phyloP scores from a whole-genome alignment of 2,797 vertebrate species.

The Siniperca obscura region DNA sequence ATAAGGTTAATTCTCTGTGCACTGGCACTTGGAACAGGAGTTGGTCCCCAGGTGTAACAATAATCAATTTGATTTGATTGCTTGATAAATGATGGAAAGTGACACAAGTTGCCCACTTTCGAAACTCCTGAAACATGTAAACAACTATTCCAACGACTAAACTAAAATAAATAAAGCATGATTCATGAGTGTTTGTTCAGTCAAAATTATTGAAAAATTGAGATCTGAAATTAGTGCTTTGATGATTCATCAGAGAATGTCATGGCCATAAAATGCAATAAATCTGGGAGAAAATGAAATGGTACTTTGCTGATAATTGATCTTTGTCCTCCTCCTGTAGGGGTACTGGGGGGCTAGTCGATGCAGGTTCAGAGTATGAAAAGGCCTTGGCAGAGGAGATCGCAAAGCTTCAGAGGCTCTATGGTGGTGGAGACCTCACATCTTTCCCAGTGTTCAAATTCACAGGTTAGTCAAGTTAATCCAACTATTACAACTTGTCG shows the following conservation, averaged over 20 bases:
- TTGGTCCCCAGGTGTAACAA: no score
- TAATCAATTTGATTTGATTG: no score
- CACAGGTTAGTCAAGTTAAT: conserved; percentile 81
- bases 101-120: neutral
- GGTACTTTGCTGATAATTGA: neutral
- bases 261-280: neutral
- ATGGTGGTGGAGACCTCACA: conserved; percentile 89
- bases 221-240: neutral
- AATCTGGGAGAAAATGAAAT: neutral
- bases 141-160: neutral
- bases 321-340: conserved; percentile 69
- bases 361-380: conserved; percentile 89
- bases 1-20: no score
- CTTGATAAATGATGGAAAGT: neutral
- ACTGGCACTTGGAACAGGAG: no score
- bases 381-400: conserved; percentile 89
- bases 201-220: neutral
- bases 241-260: neutral
- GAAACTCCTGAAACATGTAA: neutral
- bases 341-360: conserved; percentile 87
- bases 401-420: conserved; percentile 89
- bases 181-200: neutral
- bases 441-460: conserved; percentile 93
- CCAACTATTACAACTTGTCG: no score
- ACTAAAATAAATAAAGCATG: neutral